Evolutionary conservation across 2,797 vertebrate species (phyloP).

Genomic region (Muscicapa striata): DNA sequence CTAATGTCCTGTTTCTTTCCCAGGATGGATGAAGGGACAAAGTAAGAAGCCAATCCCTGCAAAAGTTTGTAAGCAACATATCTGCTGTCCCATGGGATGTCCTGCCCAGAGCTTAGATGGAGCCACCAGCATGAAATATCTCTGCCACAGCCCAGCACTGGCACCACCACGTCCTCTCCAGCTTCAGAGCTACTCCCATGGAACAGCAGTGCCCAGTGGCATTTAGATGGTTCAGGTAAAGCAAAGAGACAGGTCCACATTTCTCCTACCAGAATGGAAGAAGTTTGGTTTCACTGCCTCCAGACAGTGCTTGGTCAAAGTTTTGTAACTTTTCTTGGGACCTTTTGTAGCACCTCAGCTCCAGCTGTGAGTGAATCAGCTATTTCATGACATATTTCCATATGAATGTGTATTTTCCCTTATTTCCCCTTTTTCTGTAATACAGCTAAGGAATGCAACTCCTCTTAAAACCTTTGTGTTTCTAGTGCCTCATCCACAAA

Average conservation of each 20-base stretch:
- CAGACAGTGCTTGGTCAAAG: background rate
- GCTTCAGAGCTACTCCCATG: background rate
- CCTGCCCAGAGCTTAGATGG: background rate
- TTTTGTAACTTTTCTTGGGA: background rate
- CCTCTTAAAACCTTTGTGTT: slow-evolving; percentile 12
- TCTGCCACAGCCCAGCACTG: background rate
- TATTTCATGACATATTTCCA: background rate
- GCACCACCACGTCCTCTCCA: background rate
- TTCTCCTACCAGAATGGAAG: background rate
- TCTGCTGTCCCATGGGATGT: background rate
- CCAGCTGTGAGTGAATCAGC: background rate
- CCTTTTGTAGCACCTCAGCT: background rate
- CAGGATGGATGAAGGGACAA: background rate
- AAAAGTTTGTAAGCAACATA: background rate
- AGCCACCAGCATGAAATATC: background rate
- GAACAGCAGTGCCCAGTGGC: background rate
- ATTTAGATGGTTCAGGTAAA: background rate
- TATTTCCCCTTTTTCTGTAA: background rate
- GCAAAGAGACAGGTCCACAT: background rate
- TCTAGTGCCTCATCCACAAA: background rate
- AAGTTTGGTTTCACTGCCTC: background rate
- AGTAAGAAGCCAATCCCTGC: background rate
- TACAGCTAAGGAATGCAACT: slow-evolving; percentile 13
- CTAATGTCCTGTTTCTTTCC: background rate
- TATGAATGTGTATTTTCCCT: background rate